Evolutionary conservation across 2,797 vertebrate genomes (phyloP), one percentile per base, ranked within the genome.

Genomic region (Eulemur rubriventer): DNA sequence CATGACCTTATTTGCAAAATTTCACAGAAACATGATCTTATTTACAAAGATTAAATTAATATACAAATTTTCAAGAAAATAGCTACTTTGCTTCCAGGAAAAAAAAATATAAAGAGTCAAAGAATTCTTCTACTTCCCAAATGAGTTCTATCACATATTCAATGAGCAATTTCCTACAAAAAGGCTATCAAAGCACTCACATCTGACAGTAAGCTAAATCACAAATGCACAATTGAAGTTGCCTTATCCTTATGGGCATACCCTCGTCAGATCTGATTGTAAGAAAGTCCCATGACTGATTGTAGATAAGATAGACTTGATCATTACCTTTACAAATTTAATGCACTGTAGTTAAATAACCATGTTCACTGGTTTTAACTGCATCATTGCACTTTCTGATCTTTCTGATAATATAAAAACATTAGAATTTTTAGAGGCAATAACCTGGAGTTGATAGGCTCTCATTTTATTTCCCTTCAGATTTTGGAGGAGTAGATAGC

Each of bases 381-480:
- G n/a, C 65, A 79, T 65, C 72, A 73, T 4, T 85, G 73, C 50
- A 82, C 43, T 96, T 65, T 70, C 73, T 89, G 87, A 91, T 95
- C 79, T 57, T 92, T 93, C 67, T 55, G 75, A 89, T 89, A 89
- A 84, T 6, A 35, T 48, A 83, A 83, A 96, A 76, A 81, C 46
- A 90, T 38, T 55, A 65, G 22, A 79, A 26, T 79, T 91, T 85
- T 82, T 81, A 92, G 20, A 96, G 3, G n/a, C 65, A 57, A 73
- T 83, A 35, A 26, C 87, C 81, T 67, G 9, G 6, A 92, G 33
- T 33, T 55, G 61, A 89, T 0, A 65, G 73, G 6, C 30, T 80
- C 48, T 91, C 65, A 26, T 28, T 88, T 89, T 75, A 43, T 89
- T 89, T 79, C 43, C 33, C 81, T 52, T 38, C 50, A 86, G 41